Evolutionary conservation across 1,140 invertebrate genomes (phyloP).

Genomic region (Apis dorsata): DNA sequence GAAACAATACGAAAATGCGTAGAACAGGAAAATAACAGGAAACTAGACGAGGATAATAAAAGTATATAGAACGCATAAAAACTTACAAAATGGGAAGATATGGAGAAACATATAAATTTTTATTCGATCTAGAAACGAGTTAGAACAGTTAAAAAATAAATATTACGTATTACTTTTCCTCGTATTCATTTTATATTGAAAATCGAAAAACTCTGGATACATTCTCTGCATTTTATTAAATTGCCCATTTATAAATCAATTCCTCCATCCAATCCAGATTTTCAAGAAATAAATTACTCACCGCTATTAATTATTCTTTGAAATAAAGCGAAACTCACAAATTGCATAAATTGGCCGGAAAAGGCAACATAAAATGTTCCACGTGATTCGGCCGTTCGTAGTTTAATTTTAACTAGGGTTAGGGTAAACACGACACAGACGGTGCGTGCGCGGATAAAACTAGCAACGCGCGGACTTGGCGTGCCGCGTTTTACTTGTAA

Average conservation of each 20-base stretch:
- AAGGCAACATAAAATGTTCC: background rate
- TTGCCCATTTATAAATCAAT: no score
- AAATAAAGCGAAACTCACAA: background rate
- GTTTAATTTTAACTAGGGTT: background rate
- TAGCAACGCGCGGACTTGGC: background rate
- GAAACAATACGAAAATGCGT: background rate
- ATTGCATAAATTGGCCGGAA: background rate
- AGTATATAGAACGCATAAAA: background rate
- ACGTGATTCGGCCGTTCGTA: background rate
- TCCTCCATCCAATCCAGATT: no score
- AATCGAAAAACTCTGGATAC: no score
- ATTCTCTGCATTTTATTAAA: no score
- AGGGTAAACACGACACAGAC: background rate
- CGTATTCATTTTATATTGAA: no score
- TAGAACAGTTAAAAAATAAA: background rate
- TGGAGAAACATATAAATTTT: background rate
- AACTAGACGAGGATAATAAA: background rate
- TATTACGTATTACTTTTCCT: no score
- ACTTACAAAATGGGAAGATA: background rate
- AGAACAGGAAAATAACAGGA: background rate
- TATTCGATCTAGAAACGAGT: background rate
- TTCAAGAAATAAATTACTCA: no score
- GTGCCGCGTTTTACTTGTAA: background rate
- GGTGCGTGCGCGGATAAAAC: conserved; percentile 26
- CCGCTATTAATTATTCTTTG: no score